Evolutionary conservation across 2,797 vertebrate species (phyloP).

Genomic region (Hypotaenidia philippensis): DNA sequence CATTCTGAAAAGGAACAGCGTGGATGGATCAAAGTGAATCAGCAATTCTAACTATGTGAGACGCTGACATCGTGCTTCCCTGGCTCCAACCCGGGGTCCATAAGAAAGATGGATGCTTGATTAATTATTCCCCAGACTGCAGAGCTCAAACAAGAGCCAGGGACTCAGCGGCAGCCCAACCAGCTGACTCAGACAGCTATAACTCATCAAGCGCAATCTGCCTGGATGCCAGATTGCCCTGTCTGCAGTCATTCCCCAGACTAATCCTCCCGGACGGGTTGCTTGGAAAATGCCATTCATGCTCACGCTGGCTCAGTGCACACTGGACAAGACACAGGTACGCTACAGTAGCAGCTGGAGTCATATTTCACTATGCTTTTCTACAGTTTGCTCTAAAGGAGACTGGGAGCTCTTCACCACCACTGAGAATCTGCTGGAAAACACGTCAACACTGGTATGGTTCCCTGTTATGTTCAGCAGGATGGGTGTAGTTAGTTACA

Average conservation of each 20-base stretch:
- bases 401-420: not conserved
- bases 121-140: constrained; percentile 42
- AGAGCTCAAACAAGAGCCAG: constrained; percentile 31
- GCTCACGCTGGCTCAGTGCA: not conserved
- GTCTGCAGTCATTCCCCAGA: not conserved
- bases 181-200: constrained; percentile 28
- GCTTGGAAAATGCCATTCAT: not conserved
- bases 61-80: not conserved
- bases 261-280: not conserved
- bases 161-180: not conserved
- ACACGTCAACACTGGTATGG: not conserved
- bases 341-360: not conserved
- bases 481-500: not conserved
- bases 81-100: constrained; percentile 5
- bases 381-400: not conserved
- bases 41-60: constrained; percentile 16
- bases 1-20: not conserved
- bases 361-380: not conserved
- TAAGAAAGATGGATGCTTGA: constrained; percentile 29
- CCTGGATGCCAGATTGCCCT: constrained; percentile 12
- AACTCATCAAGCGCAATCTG: not conserved
- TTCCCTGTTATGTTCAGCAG: not conserved
- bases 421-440: not conserved
- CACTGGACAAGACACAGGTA: not conserved
- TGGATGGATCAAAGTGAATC: constrained; percentile 41